A percentile compares a stretch with the other conserved stretches of the same genome.
Evolutionary conservation across 2,797 vertebrate species (phyloP).

Genomic region (Hemibagrus guttatus): DNA sequence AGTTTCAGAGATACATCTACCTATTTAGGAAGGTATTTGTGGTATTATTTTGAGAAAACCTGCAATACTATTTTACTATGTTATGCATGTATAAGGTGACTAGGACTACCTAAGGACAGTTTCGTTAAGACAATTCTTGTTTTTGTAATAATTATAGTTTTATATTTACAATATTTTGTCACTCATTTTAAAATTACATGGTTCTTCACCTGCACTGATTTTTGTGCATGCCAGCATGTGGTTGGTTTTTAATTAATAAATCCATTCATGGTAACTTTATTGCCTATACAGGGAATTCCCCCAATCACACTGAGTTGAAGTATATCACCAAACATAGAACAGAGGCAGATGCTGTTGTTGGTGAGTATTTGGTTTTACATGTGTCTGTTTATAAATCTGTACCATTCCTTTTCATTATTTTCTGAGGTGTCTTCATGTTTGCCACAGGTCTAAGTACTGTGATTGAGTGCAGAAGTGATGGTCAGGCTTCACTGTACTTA

Average conservation of each 20-base stretch:
- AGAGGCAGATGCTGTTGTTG: slow-evolving; percentile 25
- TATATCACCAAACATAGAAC: slow-evolving; percentile 13
- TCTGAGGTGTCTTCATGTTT: slow-evolving; percentile 6
- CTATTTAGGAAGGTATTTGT: not conserved
- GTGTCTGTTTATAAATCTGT: not conserved
- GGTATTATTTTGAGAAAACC: not conserved
- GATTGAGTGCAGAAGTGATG: slow-evolving; percentile 48
- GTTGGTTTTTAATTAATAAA: not conserved
- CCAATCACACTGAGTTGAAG: not conserved
- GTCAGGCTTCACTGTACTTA: slow-evolving; percentile 45
- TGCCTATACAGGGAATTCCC: not conserved
- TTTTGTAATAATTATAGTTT: not conserved
- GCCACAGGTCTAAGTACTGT: slow-evolving; percentile 46
- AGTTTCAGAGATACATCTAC: not conserved
- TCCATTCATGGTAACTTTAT: not conserved
- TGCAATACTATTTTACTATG: not conserved
- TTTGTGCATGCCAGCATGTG: not conserved
- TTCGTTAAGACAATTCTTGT: not conserved
- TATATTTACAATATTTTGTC: not conserved
- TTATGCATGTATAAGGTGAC: not conserved
- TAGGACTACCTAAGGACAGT: not conserved
- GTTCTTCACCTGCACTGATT: not conserved
- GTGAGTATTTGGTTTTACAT: slow-evolving; percentile 12
- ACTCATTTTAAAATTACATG: not conserved
- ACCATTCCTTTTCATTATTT: not conserved